Evolutionary conservation across 2,888 invertebrate species (phyloP).

Genomic region (Acanthococcus lagerstroemiae): DNA sequence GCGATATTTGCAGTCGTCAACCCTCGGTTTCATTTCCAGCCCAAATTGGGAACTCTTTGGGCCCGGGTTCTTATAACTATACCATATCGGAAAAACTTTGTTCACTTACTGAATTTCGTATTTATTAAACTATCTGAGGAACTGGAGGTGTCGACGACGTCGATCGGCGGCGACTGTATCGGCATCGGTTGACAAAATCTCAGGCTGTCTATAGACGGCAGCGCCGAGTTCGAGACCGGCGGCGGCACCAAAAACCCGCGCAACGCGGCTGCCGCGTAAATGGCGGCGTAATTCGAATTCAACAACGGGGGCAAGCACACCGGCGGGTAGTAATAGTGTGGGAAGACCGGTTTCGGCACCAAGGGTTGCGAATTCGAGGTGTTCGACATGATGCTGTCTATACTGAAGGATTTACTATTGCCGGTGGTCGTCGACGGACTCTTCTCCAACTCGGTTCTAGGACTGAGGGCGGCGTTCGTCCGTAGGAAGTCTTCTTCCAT

Average conservation of each 20-base stretch:
- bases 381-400: conserved; percentile 42
- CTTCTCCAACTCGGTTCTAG: neutral
- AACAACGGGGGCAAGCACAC: conserved; percentile 35
- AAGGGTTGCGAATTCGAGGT: conserved; percentile 38
- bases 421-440: conserved; percentile 6
- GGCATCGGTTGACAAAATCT: conserved; percentile 25
- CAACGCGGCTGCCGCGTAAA: conserved; percentile 35
- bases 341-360: conserved; percentile 26
- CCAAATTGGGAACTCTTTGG: too few relatives aligned
- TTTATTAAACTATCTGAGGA: conserved; percentile 18
- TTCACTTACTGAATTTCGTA: conserved; percentile 24
- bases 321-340: conserved; percentile 34
- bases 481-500: neutral
- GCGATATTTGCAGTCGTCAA: too few relatives aligned
- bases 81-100: too few relatives aligned
- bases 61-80: too few relatives aligned
- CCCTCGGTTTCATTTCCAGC: too few relatives aligned
- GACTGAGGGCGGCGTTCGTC: neutral
- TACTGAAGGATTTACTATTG: conserved; percentile 37
- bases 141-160: conserved; percentile 25
- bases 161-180: conserved; percentile 17
- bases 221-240: neutral
- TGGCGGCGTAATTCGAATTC: conserved; percentile 35
- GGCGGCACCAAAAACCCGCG: conserved; percentile 18
- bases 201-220: conserved; percentile 14